Conservation (phyloP, 1,140 invertebrate genomes). For the Goniozus legneri region DNA sequence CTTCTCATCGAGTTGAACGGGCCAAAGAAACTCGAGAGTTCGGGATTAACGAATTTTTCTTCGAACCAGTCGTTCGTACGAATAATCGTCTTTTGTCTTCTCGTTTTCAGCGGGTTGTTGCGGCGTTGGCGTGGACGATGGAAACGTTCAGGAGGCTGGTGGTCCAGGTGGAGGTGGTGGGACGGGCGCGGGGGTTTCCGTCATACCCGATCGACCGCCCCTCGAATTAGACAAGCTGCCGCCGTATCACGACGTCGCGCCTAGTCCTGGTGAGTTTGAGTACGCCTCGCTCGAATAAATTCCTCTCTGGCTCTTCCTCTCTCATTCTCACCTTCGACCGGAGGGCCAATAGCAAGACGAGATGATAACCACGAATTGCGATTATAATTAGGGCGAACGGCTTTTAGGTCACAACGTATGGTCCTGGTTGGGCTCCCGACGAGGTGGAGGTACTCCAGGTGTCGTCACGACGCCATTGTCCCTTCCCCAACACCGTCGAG, state of each 20-base stretch:
- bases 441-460: conserved; percentile 49
- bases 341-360: no score
- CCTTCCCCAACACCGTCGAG: conserved; percentile 46
- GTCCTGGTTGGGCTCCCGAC: conserved; percentile 62
- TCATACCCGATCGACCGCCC: conserved; percentile 51
- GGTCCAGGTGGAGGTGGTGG: conserved; percentile 33
- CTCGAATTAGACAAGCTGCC: conserved; percentile 53
- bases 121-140: conserved; percentile 38
- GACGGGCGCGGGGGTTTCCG: conserved; percentile 43
- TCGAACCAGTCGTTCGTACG: no score
- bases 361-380: no score
- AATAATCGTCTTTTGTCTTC: conserved; percentile 17
- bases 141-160: conserved; percentile 33
- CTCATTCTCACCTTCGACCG: no score
- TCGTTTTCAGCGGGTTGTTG: conserved; percentile 45
- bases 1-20: no score
- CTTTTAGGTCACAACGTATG: conserved; percentile 56
- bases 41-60: conserved; percentile 33
- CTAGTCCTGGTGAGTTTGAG: conserved; percentile 44
- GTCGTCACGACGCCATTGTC: conserved; percentile 48
- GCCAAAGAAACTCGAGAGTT: no score
- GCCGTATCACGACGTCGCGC: conserved; percentile 52
- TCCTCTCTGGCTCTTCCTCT: no score
- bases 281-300: no score
- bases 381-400: neutral